Evolutionary conservation across 1,140 invertebrate species (phyloP).

Genomic region (Drosophila tsacasi): DNA sequence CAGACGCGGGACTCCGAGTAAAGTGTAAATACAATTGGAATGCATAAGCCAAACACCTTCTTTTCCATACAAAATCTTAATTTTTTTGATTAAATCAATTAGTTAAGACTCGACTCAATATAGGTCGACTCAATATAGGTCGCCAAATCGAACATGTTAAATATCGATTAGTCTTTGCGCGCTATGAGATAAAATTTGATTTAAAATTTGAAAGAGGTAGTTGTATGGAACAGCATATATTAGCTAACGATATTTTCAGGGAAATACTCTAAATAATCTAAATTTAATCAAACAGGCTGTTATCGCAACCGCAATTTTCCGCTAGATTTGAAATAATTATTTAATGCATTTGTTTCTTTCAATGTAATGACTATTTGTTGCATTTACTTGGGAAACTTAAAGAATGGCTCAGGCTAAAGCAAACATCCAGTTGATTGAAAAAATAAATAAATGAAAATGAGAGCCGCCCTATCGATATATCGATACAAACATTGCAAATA

Average conservation of each 20-base stretch:
- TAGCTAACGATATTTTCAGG: too few relatives aligned
- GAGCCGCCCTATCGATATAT: neutral
- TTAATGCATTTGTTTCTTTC: neutral
- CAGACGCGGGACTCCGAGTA: neutral
- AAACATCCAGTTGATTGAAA: neutral
- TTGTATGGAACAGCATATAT: too few relatives aligned
- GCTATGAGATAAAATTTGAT: too few relatives aligned
- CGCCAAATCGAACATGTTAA: too few relatives aligned
- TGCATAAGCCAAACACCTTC: neutral
- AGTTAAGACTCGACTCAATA: neutral
- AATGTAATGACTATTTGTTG: neutral
- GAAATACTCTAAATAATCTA: neutral
- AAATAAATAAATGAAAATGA: neutral
- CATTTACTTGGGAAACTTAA: neutral
- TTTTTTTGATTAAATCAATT: neutral
- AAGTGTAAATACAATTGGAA: neutral
- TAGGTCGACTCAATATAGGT: too few relatives aligned
- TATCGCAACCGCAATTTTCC: too few relatives aligned
- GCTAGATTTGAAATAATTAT: neutral
- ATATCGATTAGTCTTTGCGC: neutral
- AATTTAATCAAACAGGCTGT: too few relatives aligned
- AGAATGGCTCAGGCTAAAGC: neutral
- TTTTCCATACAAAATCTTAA: neutral
- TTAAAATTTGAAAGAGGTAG: too few relatives aligned
- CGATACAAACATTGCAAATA: slow-evolving; percentile 1